Percentiles rank a stretch among this genome's conserved stretches.
Evolutionary conservation across 1,140 invertebrate genomes (phyloP).

Genomic region (Lepidurus apus): DNA sequence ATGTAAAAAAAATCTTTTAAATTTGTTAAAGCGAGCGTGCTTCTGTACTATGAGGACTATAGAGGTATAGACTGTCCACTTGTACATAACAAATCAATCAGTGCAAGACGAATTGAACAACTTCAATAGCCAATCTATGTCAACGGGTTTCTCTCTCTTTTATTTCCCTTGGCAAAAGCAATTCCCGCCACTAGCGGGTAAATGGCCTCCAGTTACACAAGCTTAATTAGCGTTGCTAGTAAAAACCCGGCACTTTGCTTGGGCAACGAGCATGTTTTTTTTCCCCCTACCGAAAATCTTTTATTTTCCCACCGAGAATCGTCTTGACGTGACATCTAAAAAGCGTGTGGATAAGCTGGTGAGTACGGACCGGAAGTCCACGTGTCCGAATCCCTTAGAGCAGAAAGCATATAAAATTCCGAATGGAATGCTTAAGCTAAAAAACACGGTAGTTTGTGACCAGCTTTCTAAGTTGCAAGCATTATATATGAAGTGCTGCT

Average conservation of each 20-base stretch:
- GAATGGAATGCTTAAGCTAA: neutral
- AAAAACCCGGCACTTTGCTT: neutral
- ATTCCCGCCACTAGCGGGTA: neutral
- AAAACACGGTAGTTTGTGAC: too few relatives aligned
- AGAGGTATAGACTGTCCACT: neutral
- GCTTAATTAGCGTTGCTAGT: neutral
- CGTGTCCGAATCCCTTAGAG: neutral
- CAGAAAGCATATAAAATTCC: neutral
- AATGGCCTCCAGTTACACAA: constrained; percentile 15
- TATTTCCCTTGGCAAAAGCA: neutral
- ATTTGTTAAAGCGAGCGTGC: too few relatives aligned
- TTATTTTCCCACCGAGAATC: neutral
- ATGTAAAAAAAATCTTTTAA: too few relatives aligned
- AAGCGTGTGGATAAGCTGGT: neutral
- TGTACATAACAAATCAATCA: constrained; percentile 12
- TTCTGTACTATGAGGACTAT: too few relatives aligned
- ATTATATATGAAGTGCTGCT: too few relatives aligned
- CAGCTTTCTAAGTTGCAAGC: too few relatives aligned
- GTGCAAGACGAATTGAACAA: constrained; percentile 9
- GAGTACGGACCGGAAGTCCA: neutral
- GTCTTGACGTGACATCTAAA: neutral
- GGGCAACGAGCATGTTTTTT: neutral
- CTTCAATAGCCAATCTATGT: constrained; percentile 10
- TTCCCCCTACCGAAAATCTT: neutral
- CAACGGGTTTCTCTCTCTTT: constrained; percentile 4